Conservation (phyloP, 64 coral and sea anemone genomes). For the Montipora foliosa region DNA sequence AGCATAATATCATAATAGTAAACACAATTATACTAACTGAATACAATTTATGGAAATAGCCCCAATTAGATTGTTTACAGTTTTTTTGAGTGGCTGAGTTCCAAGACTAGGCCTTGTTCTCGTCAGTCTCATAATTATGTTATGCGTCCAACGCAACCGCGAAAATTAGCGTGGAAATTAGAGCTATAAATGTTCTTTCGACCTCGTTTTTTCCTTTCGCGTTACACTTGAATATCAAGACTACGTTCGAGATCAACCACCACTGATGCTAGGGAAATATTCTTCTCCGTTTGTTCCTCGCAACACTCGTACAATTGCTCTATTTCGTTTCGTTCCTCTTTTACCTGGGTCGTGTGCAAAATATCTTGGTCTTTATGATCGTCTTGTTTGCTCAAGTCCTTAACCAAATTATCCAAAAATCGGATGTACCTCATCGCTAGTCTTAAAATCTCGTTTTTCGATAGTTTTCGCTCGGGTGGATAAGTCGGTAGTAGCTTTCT, state of each 20-base stretch:
- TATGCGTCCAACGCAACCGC: neutral
- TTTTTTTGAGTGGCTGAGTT: neutral
- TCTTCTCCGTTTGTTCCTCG: neutral
- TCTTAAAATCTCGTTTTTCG: conserved; percentile 91
- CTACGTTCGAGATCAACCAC: neutral
- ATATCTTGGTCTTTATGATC: neutral
- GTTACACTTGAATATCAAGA: neutral
- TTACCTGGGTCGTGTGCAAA: neutral
- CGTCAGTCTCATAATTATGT: neutral
- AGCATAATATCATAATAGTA: conserved; percentile 24
- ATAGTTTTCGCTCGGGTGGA: conserved; percentile 83
- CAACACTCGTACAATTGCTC: conserved; percentile 4
- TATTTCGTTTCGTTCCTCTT: conserved; percentile 5
- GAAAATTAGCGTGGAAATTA: conserved; percentile 18
- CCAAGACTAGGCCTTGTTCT: neutral
- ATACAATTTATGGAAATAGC: neutral
- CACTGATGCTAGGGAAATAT: neutral
- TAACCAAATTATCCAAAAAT: conserved; percentile 74
- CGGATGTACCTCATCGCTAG: conserved; percentile 91
- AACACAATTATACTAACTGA: conserved; percentile 35
- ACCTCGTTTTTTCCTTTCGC: no score
- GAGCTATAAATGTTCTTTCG: neutral
- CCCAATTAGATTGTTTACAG: conserved; percentile 36
- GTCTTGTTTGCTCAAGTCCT: conserved; percentile 61
- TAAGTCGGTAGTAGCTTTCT: conserved; percentile 87